Evolutionary conservation across 2,113 vertebrate genomes (phyloP), one percentile per base, ranked within the genome.

Genomic region (Toxostoma redivivum): DNA sequence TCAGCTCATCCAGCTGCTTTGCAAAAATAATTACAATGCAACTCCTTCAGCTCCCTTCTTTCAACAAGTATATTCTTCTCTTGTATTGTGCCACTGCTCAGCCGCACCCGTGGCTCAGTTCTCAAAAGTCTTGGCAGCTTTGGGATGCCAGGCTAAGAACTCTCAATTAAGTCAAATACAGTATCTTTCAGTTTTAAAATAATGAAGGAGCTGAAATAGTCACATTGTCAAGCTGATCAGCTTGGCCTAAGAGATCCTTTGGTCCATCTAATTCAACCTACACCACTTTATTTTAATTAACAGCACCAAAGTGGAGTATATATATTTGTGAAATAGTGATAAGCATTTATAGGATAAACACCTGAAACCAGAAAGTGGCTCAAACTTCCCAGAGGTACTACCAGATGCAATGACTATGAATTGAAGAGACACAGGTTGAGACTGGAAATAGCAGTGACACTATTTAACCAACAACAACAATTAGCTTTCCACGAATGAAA

Each of bases 1-100:
- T 97, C 97, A 97, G 83, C 97, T 95, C 86, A 94, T 93, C 97
- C 96, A 97, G 97, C 95, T 98, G 96, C 95, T 97, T 96, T 96
- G 94, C 91, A 94, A 96, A 97, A 97, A 84, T 93, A 96, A 98
- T 97, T 96, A 96, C 94, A 97, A 97, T 95, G 94, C 95, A 92
- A 97, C 95, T 96, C 81, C 89, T 94, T 94, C 94, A 97, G 95
- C 92, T 97, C 94, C 71, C 91, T 93, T 96, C 72, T 94, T 92
- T 95, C 96, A 96, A 98, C 69, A 97, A 93, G 95, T 88, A 95
- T 89, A 94, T 91, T 95, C 95, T 97, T 96, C 84, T 92, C 72
- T 92, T 58, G 83, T 30, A 94, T 94, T 96, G 95, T 95, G 84
- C 82, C 87, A 94, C 28, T 51, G 67, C 84, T 94, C 65, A 96